Base-by-base conservation (phyloP, 2,113 vertebrate species). In the Syrrhaptes paradoxus region DNA sequence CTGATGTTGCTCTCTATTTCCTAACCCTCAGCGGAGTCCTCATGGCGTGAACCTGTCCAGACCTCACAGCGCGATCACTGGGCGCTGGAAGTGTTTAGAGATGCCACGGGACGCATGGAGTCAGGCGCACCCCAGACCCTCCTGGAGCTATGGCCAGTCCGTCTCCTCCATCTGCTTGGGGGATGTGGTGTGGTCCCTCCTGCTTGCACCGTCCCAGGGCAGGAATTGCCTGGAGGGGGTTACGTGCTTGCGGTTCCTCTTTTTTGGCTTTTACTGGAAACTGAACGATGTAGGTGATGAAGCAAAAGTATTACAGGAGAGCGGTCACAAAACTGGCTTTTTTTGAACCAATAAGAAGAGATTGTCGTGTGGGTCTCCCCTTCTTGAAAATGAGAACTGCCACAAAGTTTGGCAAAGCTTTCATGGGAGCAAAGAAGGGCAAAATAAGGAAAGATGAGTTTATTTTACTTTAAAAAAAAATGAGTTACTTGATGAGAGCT, bases 111-210 rank as follows among this genome's bases (percentile, higher is more conserved):
- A 72, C 3, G 3, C 8, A 10, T 11, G 52, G 78, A 58, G 31
- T 58, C 20, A 48, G 59, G 21, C 0, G 2, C 20, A 82, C 65
- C 72, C 36, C 25, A 26, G 32, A 5, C 12, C 18, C 19, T 61
- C 57, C 52, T 1, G 0, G 63, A 21, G 43, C 52, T 43, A 52
- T 1, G 2, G 55, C 25, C 1, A 2, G 9, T 26, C 31, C 1
- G 0, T 18, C 58, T 75, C 26, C 58, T 81, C 83, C 73, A 34
- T 61, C 67, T 70, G 52, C 59, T 9, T 12, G 0, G 12, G 28
- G 51, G 20, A 26, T 1, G 1, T 48, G n/a, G 49, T 32, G 28
- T 48, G 51, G 19, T 51, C 65, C 61, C 34, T 83, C 45, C 54
- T 2, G 1, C 8, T 31, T 2, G 1, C 52, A 49, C 24, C 49